Base-by-base conservation (phyloP, 1,140 invertebrate species). In the Branchinecta lindahli region DNA sequence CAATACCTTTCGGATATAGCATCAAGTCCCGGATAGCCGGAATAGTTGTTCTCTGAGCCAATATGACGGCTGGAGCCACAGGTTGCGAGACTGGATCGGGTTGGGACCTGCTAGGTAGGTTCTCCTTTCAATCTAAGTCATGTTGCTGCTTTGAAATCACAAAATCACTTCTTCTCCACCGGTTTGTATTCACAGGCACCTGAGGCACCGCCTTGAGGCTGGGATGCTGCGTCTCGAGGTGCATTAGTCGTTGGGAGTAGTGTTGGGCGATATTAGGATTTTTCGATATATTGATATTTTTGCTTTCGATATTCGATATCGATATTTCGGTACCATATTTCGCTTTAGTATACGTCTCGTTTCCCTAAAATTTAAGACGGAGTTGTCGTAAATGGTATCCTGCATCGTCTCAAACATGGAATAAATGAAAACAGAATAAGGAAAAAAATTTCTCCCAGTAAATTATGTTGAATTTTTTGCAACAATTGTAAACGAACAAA, bases 131-230 rank as follows among this genome's bases (percentile, higher is more conserved):
- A 15, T 65, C 61, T 45, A n/a, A 47, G 33, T 67, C 47, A 9
- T 20, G 52, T 21, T 66, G 20, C 33, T 72, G 70, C 18, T 45
- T 67, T 8, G 70, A 67, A 12, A 45, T 45, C 66, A 46, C 66
- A 44, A 66, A 44, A 44, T 18, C 44, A n/a, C 68, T 69, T 12
- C 46, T 70, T 66, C 69, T 72, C 71, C 72, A 73, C 70, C 72
- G 70, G 69, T 45, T 68, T 15, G 66, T 65, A 20, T 73, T 71
- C 46, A 73, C 61, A n/a, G 71, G 72, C 15, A 46, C 69, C 71
- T 73, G 0, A 71, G 71, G n/a, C n/a, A n/a, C 72, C 66, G 52
- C 70, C 72, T 69, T 73, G 71, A 33, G 72, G 72, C 67, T 73
- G 72, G 12, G 68, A 44, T 10, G 65, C 52, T 67, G 69, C 21